A percentile compares a stretch with the other conserved stretches of the same genome.
Conservation (phyloP, 2,888 invertebrate genomes). For the Ophion slaviceki region DNA sequence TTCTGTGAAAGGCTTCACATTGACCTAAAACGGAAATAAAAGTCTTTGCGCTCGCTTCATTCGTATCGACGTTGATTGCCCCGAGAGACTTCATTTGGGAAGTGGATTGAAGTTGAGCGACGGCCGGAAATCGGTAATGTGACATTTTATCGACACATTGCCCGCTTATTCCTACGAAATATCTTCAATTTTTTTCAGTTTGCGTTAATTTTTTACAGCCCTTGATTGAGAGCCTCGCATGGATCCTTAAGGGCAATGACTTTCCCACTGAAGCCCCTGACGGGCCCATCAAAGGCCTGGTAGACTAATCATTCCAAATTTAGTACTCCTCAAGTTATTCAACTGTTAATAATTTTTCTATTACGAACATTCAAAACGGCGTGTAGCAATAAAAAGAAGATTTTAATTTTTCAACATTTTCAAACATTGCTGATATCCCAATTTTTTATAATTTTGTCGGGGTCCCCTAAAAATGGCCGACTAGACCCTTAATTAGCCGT, state of each 20-base stretch:
- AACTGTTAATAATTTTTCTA: too few species aligned
- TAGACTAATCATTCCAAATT: background rate
- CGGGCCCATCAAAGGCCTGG: background rate
- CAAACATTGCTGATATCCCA: background rate
- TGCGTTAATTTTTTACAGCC: background rate
- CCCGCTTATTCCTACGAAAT: too few species aligned
- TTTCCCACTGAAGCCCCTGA: too few species aligned
- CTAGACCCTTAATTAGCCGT: too few species aligned
- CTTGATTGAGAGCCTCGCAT: background rate
- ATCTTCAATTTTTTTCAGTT: background rate
- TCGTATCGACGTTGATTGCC: background rate
- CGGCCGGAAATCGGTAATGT: background rate
- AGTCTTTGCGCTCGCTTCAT: background rate
- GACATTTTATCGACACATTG: background rate
- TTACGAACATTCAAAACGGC: too few species aligned
- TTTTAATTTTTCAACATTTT: background rate
- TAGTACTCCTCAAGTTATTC: too few species aligned
- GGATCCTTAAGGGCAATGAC: too few species aligned
- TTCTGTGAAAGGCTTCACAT: background rate
- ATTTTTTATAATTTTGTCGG: background rate
- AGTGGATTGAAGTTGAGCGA: background rate
- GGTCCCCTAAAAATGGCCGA: too few species aligned
- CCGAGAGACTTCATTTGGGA: background rate
- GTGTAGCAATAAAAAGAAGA: too few species aligned
- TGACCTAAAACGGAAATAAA: background rate